Base-by-base conservation (phyloP, 2,888 invertebrate species). In the Eupithecia vulgata region DNA sequence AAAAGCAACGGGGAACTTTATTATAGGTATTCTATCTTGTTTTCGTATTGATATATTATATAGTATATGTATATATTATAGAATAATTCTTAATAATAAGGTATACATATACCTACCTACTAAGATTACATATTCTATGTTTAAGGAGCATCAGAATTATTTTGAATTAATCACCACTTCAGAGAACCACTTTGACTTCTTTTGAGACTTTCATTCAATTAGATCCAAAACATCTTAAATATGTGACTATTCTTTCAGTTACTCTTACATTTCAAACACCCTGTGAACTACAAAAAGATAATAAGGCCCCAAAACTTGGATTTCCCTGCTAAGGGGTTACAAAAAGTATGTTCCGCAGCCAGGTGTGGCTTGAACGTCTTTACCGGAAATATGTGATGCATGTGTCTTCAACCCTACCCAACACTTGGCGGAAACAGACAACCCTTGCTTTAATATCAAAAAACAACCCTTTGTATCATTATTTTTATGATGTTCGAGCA, bases 331-430 rank as follows among this genome's bases (percentile, higher is more conserved):
- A 90, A 90, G 92, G 90, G 80, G 81, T 82, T 91, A 89, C 85
- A 92, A 90, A 90, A 91, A 89, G 85, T 88, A 84, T 83, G 86
- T 86, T 86, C 2, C 30, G 30, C 84, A 85, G 84, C 94, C 94
- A 94, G 94, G 94, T 94, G 94, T 87, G 85, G 84, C 77, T 83
- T 87, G 85, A 87, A 83, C 88, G 88, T 87, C 90, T 91, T 57
- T 92, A 87, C 93, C 93, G 93, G 93, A 93, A 92, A 93, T 94
- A 92, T 92, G 91, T 88, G 90, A 86, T 88, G 89, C 91, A 91
- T 91, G 89, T 91, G 92, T 90, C 90, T 88, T 84, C 88, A 91
- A 91, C 91, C 90, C 90, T 91, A 90, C 87, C 90, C 90, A 90
- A 90, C 87, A 69, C 87, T 79, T 82, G 82, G 88, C 93, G 93